Conservation (phyloP, 2,113 vertebrate species). For the Syngnathus scovelli region DNA sequence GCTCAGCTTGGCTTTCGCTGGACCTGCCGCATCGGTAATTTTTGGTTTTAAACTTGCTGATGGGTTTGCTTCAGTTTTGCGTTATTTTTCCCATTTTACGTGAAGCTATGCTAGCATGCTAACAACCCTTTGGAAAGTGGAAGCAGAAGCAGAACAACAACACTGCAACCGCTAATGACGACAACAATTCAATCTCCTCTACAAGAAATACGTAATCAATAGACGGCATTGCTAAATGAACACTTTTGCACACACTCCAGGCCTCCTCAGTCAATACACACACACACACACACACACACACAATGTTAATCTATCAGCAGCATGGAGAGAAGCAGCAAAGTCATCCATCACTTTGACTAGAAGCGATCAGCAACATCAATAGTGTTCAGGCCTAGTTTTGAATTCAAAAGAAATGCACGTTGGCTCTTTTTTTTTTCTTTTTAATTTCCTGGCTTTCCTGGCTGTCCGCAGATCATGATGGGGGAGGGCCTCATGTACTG, state of each 20-base stretch:
- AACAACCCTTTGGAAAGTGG: neutral
- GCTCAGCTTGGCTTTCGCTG: constrained; percentile 91
- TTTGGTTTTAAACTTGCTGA: too few species aligned
- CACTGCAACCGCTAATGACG: neutral
- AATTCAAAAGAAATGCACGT: constrained; percentile 17
- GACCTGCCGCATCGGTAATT: constrained; percentile 84
- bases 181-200: neutral
- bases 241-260: constrained; percentile 19
- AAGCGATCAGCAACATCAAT: constrained; percentile 54
- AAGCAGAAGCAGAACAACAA: neutral
- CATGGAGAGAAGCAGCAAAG: constrained; percentile 35
- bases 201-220: constrained; percentile 28
- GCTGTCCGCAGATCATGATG: constrained; percentile 85
- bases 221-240: constrained; percentile 41
- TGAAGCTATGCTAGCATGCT: neutral
- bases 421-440: neutral
- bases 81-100: too few species aligned
- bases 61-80: too few species aligned
- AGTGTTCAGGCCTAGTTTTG: constrained; percentile 23
- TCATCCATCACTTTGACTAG: constrained; percentile 58
- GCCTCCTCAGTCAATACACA: constrained; percentile 29
- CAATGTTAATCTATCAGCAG: constrained; percentile 47
- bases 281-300: constrained; percentile 12
- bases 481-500: constrained; percentile 92
- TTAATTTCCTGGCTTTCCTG: neutral